phyloP scores from a whole-genome alignment of 1,140 invertebrate species.

The Lethrus apterus region DNA sequence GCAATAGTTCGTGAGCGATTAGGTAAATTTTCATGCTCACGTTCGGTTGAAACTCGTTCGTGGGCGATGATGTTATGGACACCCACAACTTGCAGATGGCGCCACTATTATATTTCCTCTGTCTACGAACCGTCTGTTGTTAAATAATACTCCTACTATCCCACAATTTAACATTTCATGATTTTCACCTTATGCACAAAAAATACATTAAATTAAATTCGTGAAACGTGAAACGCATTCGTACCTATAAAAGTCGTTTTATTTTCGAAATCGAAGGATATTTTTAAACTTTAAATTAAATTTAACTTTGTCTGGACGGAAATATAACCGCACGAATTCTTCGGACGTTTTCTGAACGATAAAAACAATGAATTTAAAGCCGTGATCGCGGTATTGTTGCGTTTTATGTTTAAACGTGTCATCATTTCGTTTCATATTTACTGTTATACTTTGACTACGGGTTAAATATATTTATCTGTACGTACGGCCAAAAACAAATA shows the following conservation, averaged over 20 bases:
- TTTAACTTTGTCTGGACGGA: background rate
- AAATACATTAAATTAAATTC: background rate
- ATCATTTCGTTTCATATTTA: too few relatives aligned
- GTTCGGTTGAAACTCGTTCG: constrained; percentile 2
- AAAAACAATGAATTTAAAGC: too few relatives aligned
- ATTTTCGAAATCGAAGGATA: background rate
- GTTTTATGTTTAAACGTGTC: too few relatives aligned
- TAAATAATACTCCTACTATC: constrained; percentile 20
- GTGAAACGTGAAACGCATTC: background rate
- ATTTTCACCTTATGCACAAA: background rate
- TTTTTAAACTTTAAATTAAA: too few relatives aligned
- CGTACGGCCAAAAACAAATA: too few relatives aligned
- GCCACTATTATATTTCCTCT: constrained; percentile 24
- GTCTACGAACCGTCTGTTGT: constrained; percentile 22
- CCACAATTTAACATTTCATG: background rate
- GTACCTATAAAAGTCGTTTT: background rate
- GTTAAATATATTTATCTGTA: too few relatives aligned
- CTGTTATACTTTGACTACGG: too few relatives aligned
- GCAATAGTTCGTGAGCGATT: background rate
- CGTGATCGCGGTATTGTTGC: too few relatives aligned
- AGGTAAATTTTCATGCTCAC: background rate
- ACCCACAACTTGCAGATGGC: constrained; percentile 21
- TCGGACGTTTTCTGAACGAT: too few relatives aligned
- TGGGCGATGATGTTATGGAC: constrained; percentile 17
- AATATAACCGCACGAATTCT: background rate